Percentiles rank a stretch among this genome's conserved stretches.
phyloP scores from a whole-genome alignment of 2,888 invertebrate genomes.

The Lithophane socia region DNA sequence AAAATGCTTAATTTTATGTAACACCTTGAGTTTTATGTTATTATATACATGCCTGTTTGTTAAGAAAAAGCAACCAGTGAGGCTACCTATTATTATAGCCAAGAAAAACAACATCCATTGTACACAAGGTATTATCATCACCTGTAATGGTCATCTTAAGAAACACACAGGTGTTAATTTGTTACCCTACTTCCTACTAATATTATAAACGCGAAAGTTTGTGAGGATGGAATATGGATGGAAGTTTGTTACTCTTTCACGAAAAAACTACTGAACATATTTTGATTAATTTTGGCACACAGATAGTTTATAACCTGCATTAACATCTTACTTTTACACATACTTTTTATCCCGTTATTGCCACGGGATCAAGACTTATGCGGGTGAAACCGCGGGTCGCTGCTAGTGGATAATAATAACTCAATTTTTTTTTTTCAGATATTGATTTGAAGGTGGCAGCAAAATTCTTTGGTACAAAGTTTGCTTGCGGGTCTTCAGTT shows the following conservation, averaged over 20 bases:
- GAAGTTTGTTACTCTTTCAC: no score
- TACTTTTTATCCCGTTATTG: no score
- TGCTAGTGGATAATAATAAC: not conserved
- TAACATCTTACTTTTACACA: no score
- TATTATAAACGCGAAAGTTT: no score
- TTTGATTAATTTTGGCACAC: no score
- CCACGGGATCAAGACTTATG: no score
- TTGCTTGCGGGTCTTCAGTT: constrained; percentile 99
- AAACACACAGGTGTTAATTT: not conserved
- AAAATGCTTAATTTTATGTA: not conserved
- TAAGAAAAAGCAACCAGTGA: not conserved
- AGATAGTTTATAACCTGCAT: no score
- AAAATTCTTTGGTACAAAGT: constrained; percentile 99
- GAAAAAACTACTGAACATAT: no score
- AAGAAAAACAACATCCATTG: not conserved
- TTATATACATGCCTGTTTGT: not conserved
- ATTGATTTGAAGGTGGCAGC: constrained; percentile 99
- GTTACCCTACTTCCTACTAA: not conserved
- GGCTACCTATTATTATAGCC: not conserved
- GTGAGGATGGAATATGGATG: no score
- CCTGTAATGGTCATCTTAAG: not conserved
- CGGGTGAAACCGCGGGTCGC: no score
- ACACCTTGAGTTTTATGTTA: not conserved
- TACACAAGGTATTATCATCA: not conserved
- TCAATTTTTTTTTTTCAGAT: constrained; percentile 89